Conservation (phyloP, 1,140 invertebrate genomes). For the Orussus abietinus region DNA sequence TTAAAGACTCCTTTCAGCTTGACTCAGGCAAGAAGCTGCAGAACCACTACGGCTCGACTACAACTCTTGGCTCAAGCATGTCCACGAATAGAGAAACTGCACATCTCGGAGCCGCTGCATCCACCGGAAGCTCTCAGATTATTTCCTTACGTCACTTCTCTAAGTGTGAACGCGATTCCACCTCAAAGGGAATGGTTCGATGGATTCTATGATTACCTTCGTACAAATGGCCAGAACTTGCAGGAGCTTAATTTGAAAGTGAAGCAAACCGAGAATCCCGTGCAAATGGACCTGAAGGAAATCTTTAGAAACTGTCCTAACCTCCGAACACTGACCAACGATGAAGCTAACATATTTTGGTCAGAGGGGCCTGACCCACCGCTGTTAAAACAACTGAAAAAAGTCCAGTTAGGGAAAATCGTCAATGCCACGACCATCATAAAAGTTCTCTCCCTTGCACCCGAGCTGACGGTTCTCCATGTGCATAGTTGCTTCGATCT, state of each 20-base stretch:
- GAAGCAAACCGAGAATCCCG: conserved; percentile 28
- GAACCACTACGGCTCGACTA: conserved; percentile 40
- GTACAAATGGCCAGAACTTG: conserved; percentile 39
- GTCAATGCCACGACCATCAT: conserved; percentile 39
- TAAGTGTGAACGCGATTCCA: conserved; percentile 48
- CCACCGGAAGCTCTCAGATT: conserved; percentile 42
- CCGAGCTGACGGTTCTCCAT: conserved; percentile 42
- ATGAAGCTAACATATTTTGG: conserved; percentile 45
- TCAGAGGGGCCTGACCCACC: conserved; percentile 30
- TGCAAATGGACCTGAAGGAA: conserved; percentile 43
- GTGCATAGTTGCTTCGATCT: conserved; percentile 50
- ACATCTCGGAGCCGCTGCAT: conserved; percentile 49
- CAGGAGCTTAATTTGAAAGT: conserved; percentile 44
- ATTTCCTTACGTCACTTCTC: conserved; percentile 43
- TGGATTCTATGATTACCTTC: conserved; percentile 46
- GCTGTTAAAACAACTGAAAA: conserved; percentile 31
- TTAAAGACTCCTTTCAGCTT: conserved; percentile 42
- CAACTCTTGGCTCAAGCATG: conserved; percentile 48
- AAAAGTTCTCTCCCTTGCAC: conserved; percentile 42
- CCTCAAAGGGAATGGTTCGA: conserved; percentile 41
- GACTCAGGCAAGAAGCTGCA: conserved; percentile 39
- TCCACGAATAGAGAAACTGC: conserved; percentile 44
- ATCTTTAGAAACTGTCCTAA: conserved; percentile 43
- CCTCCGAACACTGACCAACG: conserved; percentile 38
- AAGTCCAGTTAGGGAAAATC: conserved; percentile 44